Evolutionary conservation across 1,140 invertebrate species (phyloP).

Genomic region (Hermetia illucens): DNA sequence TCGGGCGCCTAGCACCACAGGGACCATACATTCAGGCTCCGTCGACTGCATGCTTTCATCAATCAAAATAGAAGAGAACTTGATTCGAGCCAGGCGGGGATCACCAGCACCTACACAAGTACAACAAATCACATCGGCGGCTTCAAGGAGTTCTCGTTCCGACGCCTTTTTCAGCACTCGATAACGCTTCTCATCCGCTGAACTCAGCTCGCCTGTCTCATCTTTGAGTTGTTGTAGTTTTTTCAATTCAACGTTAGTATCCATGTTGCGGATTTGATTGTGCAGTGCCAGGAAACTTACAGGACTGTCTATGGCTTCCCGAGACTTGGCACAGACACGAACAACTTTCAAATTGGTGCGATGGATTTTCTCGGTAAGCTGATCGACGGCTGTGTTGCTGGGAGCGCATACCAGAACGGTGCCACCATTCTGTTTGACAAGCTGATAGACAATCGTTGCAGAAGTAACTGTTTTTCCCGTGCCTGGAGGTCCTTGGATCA

Average conservation of each 20-base stretch:
- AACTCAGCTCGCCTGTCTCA: conserved; percentile 90
- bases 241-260: conserved; percentile 76
- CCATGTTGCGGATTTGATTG: conserved; percentile 92
- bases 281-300: conserved; percentile 95
- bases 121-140: conserved; percentile 97
- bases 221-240: conserved; percentile 96
- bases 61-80: conserved; percentile 95
- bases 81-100: conserved; percentile 74
- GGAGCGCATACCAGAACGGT: conserved; percentile 97
- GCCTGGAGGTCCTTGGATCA: conserved; percentile 85
- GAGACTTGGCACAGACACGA: conserved; percentile 90
- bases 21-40: conserved; percentile 97
- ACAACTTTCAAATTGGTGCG: conserved; percentile 94
- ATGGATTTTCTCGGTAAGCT: conserved; percentile 98
- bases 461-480: conserved; percentile 99
- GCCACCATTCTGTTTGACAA: conserved; percentile 86
- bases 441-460: conserved; percentile 96
- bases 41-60: conserved; percentile 96
- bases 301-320: conserved; percentile 95
- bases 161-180: conserved; percentile 79
- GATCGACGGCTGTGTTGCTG: conserved; percentile 98
- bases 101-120: conserved; percentile 98
- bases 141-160: conserved; percentile 84
- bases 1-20: conserved; percentile 93
- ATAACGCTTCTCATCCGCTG: conserved; percentile 89